These are phyloP conservation scores for Brachyptera risi DNA, from an alignment of 2,888 invertebrate genomes.

Conservation along the genomic window DNA sequence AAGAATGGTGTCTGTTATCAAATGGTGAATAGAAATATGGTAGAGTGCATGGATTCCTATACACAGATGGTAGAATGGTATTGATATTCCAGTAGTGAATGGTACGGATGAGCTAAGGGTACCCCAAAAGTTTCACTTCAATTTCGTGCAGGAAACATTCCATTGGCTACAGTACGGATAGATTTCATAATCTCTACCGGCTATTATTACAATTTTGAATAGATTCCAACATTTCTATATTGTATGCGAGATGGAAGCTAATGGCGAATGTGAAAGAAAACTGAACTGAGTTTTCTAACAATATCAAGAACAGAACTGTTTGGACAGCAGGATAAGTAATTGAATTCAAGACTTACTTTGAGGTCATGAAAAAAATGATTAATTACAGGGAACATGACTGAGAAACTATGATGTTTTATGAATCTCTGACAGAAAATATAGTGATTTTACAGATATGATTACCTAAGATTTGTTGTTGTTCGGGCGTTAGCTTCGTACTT, in stretches of 20 bases:
- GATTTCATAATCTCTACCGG: neutral
- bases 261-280: conserved; percentile 2
- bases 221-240: conserved; percentile 1
- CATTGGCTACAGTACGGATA: neutral
- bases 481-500: too few species aligned
- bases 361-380: neutral
- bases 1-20: too few species aligned
- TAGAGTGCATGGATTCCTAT: too few species aligned
- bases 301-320: neutral
- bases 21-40: too few species aligned
- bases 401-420: too few species aligned
- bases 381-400: neutral
- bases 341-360: neutral
- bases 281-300: neutral
- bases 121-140: too few species aligned
- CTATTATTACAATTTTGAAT: conserved; percentile 8
- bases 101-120: too few species aligned
- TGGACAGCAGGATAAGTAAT: neutral
- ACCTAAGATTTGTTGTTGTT: too few species aligned
- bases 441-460: too few species aligned
- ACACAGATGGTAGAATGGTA: too few species aligned
- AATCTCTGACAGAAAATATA: too few species aligned
- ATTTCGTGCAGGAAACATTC: neutral
- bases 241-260: neutral
- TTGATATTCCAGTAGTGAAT: too few species aligned